phyloP scores from a whole-genome alignment of 2,797 vertebrate genomes.

The Enteromius thamalakanensis region DNA sequence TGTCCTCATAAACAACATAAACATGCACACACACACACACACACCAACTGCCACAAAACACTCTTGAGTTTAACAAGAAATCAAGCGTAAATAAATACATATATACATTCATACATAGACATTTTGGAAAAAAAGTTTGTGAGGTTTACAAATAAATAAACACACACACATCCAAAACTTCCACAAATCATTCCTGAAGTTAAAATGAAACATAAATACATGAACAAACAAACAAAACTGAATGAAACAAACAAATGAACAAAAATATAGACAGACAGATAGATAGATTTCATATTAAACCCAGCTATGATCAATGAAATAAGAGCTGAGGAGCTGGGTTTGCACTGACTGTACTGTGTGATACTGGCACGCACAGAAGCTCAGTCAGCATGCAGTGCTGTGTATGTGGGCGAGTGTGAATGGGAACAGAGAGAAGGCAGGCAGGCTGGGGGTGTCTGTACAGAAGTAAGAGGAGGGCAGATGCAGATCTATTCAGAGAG shows the following conservation, averaged over 20 bases:
- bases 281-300: background rate
- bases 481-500: slow-evolving; percentile 55
- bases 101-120: too few species aligned
- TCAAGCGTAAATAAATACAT: too few species aligned
- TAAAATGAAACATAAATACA: background rate
- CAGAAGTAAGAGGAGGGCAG: slow-evolving; percentile 48
- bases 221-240: background rate
- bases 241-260: too few species aligned
- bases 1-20: background rate
- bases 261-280: too few species aligned
- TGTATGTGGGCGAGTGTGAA: slow-evolving; percentile 55
- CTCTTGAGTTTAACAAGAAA: too few species aligned
- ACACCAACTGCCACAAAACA: background rate
- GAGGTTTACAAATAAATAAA: too few species aligned
- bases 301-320: background rate
- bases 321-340: background rate
- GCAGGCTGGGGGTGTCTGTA: slow-evolving; percentile 48
- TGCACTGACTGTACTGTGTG: slow-evolving; percentile 2
- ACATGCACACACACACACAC: background rate
- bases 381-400: slow-evolving; percentile 50
- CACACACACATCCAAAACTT: too few species aligned
- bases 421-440: slow-evolving; percentile 50
- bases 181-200: background rate
- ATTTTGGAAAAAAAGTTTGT: too few species aligned
- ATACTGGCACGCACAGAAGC: slow-evolving; percentile 25